Base-by-base conservation (phyloP, 2,888 invertebrate species). In the Acanthopleura granulata region DNA sequence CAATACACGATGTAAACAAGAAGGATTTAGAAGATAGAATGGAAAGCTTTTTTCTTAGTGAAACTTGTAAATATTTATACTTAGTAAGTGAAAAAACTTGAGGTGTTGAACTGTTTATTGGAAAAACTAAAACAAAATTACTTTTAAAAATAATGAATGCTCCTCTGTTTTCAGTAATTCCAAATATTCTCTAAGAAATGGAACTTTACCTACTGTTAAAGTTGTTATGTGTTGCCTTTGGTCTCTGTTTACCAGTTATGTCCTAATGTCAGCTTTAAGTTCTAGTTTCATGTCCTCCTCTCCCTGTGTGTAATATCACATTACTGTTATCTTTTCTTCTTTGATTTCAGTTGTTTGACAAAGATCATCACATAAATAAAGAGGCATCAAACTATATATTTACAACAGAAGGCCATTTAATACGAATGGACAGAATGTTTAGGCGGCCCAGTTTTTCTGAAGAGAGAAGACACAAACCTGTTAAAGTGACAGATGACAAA, bases 41-140 rank as follows among this genome's bases (percentile, higher is more conserved):
- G 93, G 93, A 94, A 85, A 93, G 93, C 78, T 93, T 93, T 86
- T 94, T 93, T 86, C 89, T 93, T 12, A 92, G 93, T 79, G 93
- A 93, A 89, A 94, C 93, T 6, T 92, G 93, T 87, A 94, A 93
- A 91, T 93, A 93, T 87, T 89, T 93, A 71, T 93, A 92, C 85
- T 86, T 93, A 90, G 93, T 93, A 85, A 89, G 92, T 79, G 27
- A 61, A 16, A 40, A 49, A 15, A n/a, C 62, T 22, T 6, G n/a
- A n/a, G 4, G 50, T 70, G 30, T 22, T 6, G 14, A 62, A 62
- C n/a, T 12, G n/a, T 12, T 22, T 22, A 14, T 15, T 15, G 22
- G 18, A 51, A 51, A 14, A 51, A 51, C 18, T 14, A 51, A 57
- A 57, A 57, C 12, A 9, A 9, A 4, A 22, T 57, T 3, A 57